Base-by-base conservation (phyloP, 92 coral and sea anemone genomes). In the Porites divaricata region DNA sequence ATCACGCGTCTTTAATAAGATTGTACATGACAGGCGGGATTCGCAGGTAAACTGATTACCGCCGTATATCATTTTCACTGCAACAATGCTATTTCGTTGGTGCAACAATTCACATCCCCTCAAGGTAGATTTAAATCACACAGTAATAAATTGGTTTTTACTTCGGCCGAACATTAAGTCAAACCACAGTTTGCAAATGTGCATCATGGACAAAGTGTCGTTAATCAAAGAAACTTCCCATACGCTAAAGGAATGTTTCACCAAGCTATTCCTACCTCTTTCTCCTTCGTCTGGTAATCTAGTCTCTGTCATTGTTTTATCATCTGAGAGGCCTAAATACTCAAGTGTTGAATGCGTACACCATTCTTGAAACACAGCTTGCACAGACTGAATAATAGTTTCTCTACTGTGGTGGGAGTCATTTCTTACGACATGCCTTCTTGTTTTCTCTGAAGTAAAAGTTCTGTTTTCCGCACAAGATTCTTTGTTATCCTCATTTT, bases 331-430 rank as follows among this genome's bases (percentile, higher is more conserved):
- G 13, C 86, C 78, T 11, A 82, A 72, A 62, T 56, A 45, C 65
- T 82, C 72, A 0, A 71, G 15, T 8, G 86, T 82, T 19, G 72
- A 71, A 49, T 41, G 86, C 12, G 86, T 82, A 52, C 71, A 72
- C 86, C 86, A 82, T 23, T 82, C 72, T 16, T 72, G 79, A n/a
- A 82, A 72, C 49, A 82, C 78, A 0, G 8, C n/a, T 51, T 48
- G 78, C 15, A 71, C 86, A 35, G 86, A 82, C 3, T 82, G 71
- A 63, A 82, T 52, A 4, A 61, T 50, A 8, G 28, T 41, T 23
- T 82, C 86, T 72, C 58, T 22, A 24, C 61, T 72, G 6, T 53
- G 4, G 11, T 14, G 23, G 2, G 45, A 45, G 7, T 22, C 49
- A 19, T 9, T 56, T 8, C 23, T 41, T 22, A 8, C 25, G 9